Conservation (phyloP, 1,140 invertebrate genomes). For the Anastatus disparis region DNA sequence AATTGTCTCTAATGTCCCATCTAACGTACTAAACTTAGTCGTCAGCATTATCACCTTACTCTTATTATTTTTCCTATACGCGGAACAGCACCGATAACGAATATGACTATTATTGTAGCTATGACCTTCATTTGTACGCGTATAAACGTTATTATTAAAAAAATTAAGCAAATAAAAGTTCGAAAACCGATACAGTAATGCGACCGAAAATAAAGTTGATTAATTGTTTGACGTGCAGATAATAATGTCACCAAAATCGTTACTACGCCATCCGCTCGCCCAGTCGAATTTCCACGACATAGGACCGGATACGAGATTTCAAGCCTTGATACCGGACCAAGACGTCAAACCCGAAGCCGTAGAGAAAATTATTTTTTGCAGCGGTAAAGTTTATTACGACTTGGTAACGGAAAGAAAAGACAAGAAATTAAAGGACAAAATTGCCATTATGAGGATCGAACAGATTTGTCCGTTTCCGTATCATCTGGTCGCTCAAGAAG, state of each 20-base stretch:
- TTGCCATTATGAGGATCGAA: conserved; percentile 85
- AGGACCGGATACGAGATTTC: conserved; percentile 58
- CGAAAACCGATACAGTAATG: too few species aligned
- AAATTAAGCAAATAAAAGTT: too few species aligned
- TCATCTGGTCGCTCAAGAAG: conserved; percentile 77
- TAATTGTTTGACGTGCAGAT: conserved; percentile 36
- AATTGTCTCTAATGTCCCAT: too few species aligned
- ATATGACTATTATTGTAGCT: too few species aligned
- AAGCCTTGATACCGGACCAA: conserved; percentile 70
- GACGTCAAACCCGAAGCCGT: conserved; percentile 72
- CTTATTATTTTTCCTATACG: neutral
- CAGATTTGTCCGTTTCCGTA: conserved; percentile 90
- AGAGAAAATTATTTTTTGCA: conserved; percentile 81
- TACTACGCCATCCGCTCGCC: conserved; percentile 78
- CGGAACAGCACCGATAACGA: neutral
- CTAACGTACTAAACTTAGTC: too few species aligned
- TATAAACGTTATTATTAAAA: too few species aligned
- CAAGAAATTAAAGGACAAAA: conserved; percentile 73
- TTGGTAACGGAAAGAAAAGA: conserved; percentile 75
- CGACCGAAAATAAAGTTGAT: too few species aligned
- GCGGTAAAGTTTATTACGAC: conserved; percentile 89
- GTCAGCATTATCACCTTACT: neutral
- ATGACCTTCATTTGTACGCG: neutral
- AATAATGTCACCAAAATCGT: conserved; percentile 83
- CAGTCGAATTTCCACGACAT: conserved; percentile 79